Evolutionary conservation across 2,888 invertebrate genomes (phyloP).

Genomic region (Andrena bucephala): DNA sequence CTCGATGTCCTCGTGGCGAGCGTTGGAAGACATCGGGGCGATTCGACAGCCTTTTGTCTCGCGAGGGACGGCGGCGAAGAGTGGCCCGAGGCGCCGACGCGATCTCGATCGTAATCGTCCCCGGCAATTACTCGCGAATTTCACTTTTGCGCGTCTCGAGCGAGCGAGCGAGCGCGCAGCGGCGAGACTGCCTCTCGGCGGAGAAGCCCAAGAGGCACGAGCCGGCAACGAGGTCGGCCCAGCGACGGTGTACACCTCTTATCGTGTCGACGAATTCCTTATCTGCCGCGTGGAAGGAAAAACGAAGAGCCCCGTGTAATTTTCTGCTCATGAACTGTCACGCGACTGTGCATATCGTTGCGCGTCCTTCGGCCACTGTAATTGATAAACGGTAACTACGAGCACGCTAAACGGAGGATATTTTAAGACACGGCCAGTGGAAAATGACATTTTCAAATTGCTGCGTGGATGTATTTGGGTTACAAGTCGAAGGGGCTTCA

Average conservation of each 20-base stretch:
- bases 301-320: conserved; percentile 41
- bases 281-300: conserved; percentile 40
- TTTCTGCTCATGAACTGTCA: conserved; percentile 55
- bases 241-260: conserved; percentile 24
- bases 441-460: no score
- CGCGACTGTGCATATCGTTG: conserved; percentile 53
- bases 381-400: conserved; percentile 13
- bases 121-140: conserved; percentile 58
- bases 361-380: conserved; percentile 1
- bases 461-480: no score
- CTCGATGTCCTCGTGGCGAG: conserved; percentile 53
- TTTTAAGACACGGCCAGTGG: no score
- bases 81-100: conserved; percentile 15
- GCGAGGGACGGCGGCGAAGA: conserved; percentile 21
- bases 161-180: conserved; percentile 15
- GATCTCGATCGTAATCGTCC: conserved; percentile 40
- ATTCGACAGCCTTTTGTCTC: conserved; percentile 1
- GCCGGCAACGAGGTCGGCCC: conserved; percentile 43
- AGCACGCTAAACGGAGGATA: not conserved
- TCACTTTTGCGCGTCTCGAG: conserved; percentile 66
- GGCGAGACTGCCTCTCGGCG: conserved; percentile 38
- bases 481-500: no score
- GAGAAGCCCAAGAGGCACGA: conserved; percentile 33
- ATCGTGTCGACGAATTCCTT: conserved; percentile 59
- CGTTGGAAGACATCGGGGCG: conserved; percentile 40